These are phyloP conservation scores for Bombus waltoni DNA, from an alignment of 1,140 invertebrate species.

Conservation along the genomic window DNA sequence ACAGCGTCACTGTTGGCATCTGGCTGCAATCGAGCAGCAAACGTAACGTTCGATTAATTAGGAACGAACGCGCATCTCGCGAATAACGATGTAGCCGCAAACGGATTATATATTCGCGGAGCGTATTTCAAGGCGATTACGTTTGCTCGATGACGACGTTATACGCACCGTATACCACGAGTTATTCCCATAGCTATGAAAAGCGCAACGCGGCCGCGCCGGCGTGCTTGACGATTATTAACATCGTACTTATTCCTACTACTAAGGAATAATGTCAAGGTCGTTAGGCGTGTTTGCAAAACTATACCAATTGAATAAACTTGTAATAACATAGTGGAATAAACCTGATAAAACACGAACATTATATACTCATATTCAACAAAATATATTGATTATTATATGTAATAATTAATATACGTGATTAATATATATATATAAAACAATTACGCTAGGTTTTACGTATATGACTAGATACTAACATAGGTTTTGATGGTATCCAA, in stretches of 20 bases:
- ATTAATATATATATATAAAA: too few relatives aligned
- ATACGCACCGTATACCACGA: slow-evolving; percentile 4
- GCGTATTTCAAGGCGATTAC: slow-evolving; percentile 57
- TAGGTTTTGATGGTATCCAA: too few relatives aligned
- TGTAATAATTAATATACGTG: too few relatives aligned
- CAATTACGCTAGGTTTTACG: too few relatives aligned
- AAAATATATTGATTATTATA: too few relatives aligned
- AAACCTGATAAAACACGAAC: not conserved
- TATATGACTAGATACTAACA: too few relatives aligned
- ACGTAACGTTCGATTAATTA: slow-evolving; percentile 27
- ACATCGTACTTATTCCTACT: not conserved
- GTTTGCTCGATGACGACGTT: slow-evolving; percentile 59
- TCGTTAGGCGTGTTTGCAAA: slow-evolving; percentile 9
- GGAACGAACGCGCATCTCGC: slow-evolving; percentile 17
- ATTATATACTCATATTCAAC: too few relatives aligned
- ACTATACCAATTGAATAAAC: not conserved
- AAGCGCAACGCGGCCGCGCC: slow-evolving; percentile 8
- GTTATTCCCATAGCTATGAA: slow-evolving; percentile 54
- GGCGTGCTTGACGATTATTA: slow-evolving; percentile 35
- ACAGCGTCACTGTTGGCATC: not conserved
- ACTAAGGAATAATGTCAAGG: slow-evolving; percentile 58
- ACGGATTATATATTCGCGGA: slow-evolving; percentile 51
- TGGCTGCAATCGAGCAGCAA: not conserved
- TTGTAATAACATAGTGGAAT: not conserved
- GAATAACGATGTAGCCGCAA: slow-evolving; percentile 24